Conservation (phyloP, 2,888 invertebrate genomes). For the Dysmachus trigonus region DNA sequence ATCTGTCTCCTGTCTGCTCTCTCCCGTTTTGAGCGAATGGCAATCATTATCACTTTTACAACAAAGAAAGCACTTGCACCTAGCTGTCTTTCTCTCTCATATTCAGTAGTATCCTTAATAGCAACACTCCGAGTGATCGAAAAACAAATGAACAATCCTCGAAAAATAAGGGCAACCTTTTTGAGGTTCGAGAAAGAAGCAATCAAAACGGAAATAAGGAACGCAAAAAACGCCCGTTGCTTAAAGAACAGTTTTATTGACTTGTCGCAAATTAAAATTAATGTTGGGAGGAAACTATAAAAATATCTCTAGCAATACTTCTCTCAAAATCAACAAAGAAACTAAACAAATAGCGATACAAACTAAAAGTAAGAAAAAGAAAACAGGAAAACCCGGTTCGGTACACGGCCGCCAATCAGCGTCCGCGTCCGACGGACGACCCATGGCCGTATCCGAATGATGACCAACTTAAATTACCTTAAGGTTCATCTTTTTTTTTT, state of each 20-base stretch:
- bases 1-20: not conserved
- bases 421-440: not conserved
- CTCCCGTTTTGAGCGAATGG: not conserved
- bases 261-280: slow-evolving; percentile 19
- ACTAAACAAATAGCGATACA: slow-evolving; percentile 4
- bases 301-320: slow-evolving; percentile 8
- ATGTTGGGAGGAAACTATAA: not conserved
- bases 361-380: slow-evolving; percentile 4
- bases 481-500: not conserved
- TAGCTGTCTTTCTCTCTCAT: not conserved
- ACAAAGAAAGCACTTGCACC: not conserved
- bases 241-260: slow-evolving; percentile 36
- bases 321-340: slow-evolving; percentile 19
- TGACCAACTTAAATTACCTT: not conserved
- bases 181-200: not conserved
- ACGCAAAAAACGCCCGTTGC: not conserved
- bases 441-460: not conserved
- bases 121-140: not conserved
- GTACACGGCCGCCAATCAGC: not conserved
- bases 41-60: not conserved
- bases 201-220: not conserved
- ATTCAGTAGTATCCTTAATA: not conserved
- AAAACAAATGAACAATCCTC: not conserved
- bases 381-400: not conserved
- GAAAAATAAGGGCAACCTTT: not conserved